These are phyloP conservation scores for Neoitamus cyanurus DNA, from an alignment of 2,888 invertebrate genomes.

Conservation along the genomic window DNA sequence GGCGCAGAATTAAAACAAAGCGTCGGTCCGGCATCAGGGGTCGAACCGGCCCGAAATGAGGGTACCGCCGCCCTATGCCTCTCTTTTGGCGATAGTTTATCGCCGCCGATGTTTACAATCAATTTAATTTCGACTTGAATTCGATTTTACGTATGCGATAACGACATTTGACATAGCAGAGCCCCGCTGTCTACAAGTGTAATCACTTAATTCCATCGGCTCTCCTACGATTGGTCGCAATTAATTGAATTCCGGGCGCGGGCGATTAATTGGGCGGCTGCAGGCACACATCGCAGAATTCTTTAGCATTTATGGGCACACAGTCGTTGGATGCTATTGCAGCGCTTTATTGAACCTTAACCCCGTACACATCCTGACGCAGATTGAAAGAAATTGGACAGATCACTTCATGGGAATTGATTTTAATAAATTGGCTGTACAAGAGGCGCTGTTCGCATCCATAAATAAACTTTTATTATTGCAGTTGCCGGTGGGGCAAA, in stretches of 20 bases:
- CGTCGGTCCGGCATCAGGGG: not conserved
- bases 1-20: constrained; percentile 2
- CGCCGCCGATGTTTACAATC: constrained; percentile 41
- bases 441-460: not conserved
- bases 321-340: not conserved
- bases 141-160: not conserved
- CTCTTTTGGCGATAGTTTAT: constrained; percentile 15
- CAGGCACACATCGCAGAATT: not conserved
- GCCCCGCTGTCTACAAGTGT: constrained; percentile 22
- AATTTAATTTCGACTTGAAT: constrained; percentile 39
- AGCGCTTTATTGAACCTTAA: not conserved
- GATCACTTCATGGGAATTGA: not conserved
- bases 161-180: constrained; percentile 12
- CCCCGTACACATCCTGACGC: not conserved
- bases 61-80: not conserved
- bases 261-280: not conserved
- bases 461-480: not conserved
- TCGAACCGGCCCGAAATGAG: not conserved
- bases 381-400: constrained; percentile 1
- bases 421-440: not conserved
- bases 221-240: constrained; percentile 21
- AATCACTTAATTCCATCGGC: constrained; percentile 25
- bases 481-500: not conserved
- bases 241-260: not conserved
- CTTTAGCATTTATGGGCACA: not conserved